Conservation (phyloP, 2,888 invertebrate species). For the Drosophila glabriapex region DNA sequence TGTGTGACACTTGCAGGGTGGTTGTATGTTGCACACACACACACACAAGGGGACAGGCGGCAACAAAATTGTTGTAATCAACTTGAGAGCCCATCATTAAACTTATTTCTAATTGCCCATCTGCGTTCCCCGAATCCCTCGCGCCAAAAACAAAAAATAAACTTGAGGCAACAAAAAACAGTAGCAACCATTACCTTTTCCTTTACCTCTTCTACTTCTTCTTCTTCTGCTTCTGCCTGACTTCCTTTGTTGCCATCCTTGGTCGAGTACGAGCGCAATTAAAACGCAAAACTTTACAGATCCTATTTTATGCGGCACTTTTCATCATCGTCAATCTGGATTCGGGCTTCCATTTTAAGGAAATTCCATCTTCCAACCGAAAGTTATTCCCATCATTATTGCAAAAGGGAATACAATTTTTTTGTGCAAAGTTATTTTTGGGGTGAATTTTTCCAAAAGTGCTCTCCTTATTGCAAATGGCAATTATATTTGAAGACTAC, state of each 20-base stretch:
- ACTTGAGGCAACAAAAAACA: slow-evolving; percentile 15
- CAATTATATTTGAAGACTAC: not conserved
- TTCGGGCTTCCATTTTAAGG: not conserved
- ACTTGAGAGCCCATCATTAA: slow-evolving; percentile 63
- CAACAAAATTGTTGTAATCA: slow-evolving; percentile 56
- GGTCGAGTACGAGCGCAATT: not conserved
- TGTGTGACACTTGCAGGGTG: slow-evolving; percentile 63
- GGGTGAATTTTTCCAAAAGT: not conserved
- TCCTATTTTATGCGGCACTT: not conserved
- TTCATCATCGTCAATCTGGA: not conserved
- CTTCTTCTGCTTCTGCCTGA: not conserved
- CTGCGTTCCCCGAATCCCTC: not conserved
- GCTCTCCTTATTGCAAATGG: not conserved
- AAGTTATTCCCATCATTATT: not conserved
- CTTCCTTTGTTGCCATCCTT: not conserved
- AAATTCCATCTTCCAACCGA: not conserved
- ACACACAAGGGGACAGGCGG: slow-evolving; percentile 10
- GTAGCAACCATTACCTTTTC: slow-evolving; percentile 40
- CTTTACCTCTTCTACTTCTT: not conserved
- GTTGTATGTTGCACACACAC: slow-evolving; percentile 5
- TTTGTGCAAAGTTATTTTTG: not conserved
- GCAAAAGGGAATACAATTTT: not conserved
- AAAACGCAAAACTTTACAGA: not conserved
- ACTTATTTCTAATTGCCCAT: slow-evolving; percentile 64
- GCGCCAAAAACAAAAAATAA: not conserved